Conservation (phyloP, 1,140 invertebrate genomes). For the Chironomus striatipennis region DNA sequence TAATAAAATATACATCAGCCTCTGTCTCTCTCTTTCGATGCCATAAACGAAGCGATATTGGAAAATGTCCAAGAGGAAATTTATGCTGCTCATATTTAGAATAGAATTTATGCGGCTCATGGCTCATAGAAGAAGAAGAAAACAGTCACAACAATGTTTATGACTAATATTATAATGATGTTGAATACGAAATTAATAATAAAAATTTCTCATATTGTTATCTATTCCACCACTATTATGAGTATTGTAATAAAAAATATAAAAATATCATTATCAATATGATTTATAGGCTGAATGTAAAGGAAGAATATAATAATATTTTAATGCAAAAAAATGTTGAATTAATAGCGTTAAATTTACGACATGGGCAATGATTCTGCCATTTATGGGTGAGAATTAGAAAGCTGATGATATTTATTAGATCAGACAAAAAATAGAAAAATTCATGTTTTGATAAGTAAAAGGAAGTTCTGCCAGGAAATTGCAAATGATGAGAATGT, state of each 20-base stretch:
- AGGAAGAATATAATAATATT: background rate
- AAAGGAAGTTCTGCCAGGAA: too few relatives aligned
- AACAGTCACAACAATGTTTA: background rate
- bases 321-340: background rate
- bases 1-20: too few relatives aligned
- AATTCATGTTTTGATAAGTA: too few relatives aligned
- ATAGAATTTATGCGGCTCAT: background rate
- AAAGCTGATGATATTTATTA: too few relatives aligned
- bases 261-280: background rate
- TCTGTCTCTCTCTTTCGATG: background rate
- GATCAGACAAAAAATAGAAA: too few relatives aligned
- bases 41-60: background rate
- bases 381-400: too few relatives aligned
- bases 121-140: too few relatives aligned
- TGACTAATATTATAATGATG: constrained; percentile 14
- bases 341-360: background rate
- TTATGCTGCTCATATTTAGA: constrained; percentile 2
- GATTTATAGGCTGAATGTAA: background rate
- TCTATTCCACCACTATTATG: background rate
- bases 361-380: too few relatives aligned
- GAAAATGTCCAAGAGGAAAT: constrained; percentile 1
- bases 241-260: background rate
- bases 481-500: too few relatives aligned
- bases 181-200: too few relatives aligned
- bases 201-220: too few relatives aligned